Conservation (phyloP, 2,888 invertebrate genomes). For the Teinopalpus imperialis region DNA sequence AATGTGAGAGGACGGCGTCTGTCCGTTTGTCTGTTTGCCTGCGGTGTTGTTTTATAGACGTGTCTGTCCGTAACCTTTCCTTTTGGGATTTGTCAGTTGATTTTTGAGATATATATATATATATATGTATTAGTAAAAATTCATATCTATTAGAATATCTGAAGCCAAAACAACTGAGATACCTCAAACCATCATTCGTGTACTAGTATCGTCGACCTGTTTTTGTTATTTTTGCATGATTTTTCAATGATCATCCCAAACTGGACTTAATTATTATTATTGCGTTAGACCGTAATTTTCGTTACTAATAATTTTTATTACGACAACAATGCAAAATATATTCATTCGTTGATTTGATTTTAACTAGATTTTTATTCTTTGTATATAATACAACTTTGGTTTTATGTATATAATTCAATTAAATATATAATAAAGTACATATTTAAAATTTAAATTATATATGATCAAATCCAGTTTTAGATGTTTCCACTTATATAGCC, state of each 20-base stretch:
- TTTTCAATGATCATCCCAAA: background rate
- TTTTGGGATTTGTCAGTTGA: constrained; percentile 5
- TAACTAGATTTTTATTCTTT: too few species aligned
- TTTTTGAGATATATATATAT: background rate
- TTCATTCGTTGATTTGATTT: too few species aligned
- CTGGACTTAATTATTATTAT: too few species aligned
- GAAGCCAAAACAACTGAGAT: background rate
- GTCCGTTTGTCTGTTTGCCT: constrained; percentile 34
- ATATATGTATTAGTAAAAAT: too few species aligned
- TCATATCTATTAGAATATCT: too few species aligned
- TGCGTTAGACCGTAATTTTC: too few species aligned
- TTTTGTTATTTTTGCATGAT: constrained; percentile 16
- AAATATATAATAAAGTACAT: too few species aligned
- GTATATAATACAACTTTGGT: too few species aligned
- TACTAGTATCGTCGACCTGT: background rate
- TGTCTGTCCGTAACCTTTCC: constrained; percentile 3
- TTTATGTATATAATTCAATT: too few species aligned
- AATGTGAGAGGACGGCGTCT: constrained; percentile 85
- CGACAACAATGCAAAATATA: too few species aligned
- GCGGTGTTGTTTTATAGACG: constrained; percentile 16
- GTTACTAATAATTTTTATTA: too few species aligned
- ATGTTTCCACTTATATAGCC: background rate
- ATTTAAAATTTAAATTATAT: too few species aligned
- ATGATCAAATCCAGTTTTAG: background rate
- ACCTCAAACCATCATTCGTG: background rate